Evolutionary conservation across 1,140 invertebrate species (phyloP).

Genomic region (Idris sp.): DNA sequence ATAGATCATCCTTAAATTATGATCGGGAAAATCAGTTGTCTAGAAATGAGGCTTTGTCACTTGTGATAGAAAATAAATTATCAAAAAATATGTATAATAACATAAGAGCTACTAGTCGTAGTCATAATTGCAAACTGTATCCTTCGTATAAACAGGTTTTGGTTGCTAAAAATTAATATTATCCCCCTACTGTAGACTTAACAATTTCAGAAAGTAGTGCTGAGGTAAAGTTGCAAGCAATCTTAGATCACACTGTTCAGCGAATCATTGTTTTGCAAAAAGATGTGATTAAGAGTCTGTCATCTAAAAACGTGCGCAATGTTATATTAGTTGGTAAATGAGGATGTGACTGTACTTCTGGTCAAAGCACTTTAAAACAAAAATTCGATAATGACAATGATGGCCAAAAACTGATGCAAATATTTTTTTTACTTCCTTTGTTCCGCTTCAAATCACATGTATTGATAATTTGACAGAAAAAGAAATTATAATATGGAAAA

Average conservation of each 20-base stretch:
- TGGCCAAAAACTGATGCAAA: constrained; percentile 29
- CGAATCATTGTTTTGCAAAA: constrained; percentile 17
- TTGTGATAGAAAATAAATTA: constrained; percentile 29
- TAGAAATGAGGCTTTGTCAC: constrained; percentile 20
- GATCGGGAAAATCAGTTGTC: constrained; percentile 7
- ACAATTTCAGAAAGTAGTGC: constrained; percentile 16
- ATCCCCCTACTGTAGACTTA: constrained; percentile 30
- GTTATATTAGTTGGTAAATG: constrained; percentile 24
- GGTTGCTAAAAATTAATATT: constrained; percentile 30
- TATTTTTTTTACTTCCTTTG: constrained; percentile 35
- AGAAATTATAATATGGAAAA: constrained; percentile 23
- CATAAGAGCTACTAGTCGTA: constrained; percentile 26
- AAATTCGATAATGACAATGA: constrained; percentile 34
- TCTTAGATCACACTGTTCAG: constrained; percentile 20
- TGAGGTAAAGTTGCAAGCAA: constrained; percentile 24
- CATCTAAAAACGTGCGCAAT: not conserved
- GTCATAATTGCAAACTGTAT: constrained; percentile 35
- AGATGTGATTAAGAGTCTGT: constrained; percentile 11
- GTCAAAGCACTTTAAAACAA: constrained; percentile 30
- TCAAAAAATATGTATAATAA: constrained; percentile 30
- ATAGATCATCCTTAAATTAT: constrained; percentile 11
- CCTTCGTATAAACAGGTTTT: constrained; percentile 22
- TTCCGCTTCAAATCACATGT: constrained; percentile 29
- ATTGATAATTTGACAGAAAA: constrained; percentile 5
- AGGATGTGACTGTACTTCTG: constrained; percentile 25